Percentiles rank a stretch among this genome's conserved stretches.
Evolutionary conservation across 2,888 invertebrate species (phyloP).

Genomic region (Blera fallax): DNA sequence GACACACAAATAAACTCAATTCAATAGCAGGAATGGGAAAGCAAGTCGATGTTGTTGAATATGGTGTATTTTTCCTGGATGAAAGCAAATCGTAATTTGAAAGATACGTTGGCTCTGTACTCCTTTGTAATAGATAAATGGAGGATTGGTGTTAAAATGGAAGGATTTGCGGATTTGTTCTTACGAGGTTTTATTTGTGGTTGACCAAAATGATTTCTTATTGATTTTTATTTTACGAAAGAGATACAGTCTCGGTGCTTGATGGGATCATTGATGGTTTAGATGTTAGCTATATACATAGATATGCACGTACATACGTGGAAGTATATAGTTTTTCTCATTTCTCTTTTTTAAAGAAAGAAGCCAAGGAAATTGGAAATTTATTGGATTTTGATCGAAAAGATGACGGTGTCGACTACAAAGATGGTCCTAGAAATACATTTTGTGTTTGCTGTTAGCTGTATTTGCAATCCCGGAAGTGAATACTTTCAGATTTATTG

Average conservation of each 20-base stretch:
- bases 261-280: background rate
- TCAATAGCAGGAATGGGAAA: background rate
- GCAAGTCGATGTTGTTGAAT: conserved; percentile 22
- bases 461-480: conserved; percentile 15
- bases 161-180: conserved; percentile 35
- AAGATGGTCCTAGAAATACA: background rate
- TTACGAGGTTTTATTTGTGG: conserved; percentile 21
- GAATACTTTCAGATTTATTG: conserved; percentile 9
- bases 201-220: conserved; percentile 44
- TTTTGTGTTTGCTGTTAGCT: background rate
- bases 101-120: conserved; percentile 10
- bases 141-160: conserved; percentile 23
- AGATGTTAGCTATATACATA: background rate
- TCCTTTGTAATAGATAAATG: background rate
- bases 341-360: background rate
- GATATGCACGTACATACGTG: too few species aligned
- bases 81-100: conserved; percentile 31
- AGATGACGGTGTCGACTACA: background rate
- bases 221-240: conserved; percentile 43
- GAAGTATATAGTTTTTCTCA: background rate
- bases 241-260: conserved; percentile 4
- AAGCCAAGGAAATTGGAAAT: conserved; percentile 19
- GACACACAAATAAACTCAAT: conserved; percentile 33
- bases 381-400: conserved; percentile 36
- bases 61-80: conserved; percentile 42